phyloP scores from a whole-genome alignment of 2,113 vertebrate genomes.

The Notarius lentiginosus region DNA sequence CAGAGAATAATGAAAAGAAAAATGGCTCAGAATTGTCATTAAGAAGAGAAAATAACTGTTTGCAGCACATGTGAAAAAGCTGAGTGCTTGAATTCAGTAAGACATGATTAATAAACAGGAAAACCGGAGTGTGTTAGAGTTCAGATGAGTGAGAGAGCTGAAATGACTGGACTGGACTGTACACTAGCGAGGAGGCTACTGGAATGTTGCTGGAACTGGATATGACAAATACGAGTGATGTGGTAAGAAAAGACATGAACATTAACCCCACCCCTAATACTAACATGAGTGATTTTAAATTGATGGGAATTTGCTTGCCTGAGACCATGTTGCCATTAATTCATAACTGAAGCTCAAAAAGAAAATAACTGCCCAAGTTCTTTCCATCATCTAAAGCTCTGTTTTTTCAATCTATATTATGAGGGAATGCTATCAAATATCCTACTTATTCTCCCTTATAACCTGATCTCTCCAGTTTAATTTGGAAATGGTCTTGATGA shows the following conservation, averaged over 20 bases:
- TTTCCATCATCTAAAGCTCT: slow-evolving; percentile 22
- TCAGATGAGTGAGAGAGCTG: background rate
- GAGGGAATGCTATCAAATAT: slow-evolving; percentile 15
- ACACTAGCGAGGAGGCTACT: background rate
- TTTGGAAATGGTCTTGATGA: slow-evolving; percentile 43
- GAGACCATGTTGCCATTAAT: background rate
- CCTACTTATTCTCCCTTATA: slow-evolving; percentile 4
- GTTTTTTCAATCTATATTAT: slow-evolving; percentile 14
- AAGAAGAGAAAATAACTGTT: background rate
- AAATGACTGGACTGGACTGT: background rate
- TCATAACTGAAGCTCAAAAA: background rate
- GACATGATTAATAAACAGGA: background rate
- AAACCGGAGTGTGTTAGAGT: background rate
- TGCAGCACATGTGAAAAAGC: background rate
- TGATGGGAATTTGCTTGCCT: background rate
- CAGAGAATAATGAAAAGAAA: background rate
- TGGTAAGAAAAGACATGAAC: background rate
- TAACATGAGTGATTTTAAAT: background rate
- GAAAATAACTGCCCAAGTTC: background rate
- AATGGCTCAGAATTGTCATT: background rate
- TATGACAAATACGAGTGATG: background rate
- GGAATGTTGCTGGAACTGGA: background rate
- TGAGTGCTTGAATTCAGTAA: background rate
- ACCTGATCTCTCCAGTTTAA: slow-evolving; percentile 25
- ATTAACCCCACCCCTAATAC: background rate